A percentile compares a stretch with the other conserved stretches of the same genome.
Conservation (phyloP, 2,113 vertebrate species). For the Thamnophis sirtalis region DNA sequence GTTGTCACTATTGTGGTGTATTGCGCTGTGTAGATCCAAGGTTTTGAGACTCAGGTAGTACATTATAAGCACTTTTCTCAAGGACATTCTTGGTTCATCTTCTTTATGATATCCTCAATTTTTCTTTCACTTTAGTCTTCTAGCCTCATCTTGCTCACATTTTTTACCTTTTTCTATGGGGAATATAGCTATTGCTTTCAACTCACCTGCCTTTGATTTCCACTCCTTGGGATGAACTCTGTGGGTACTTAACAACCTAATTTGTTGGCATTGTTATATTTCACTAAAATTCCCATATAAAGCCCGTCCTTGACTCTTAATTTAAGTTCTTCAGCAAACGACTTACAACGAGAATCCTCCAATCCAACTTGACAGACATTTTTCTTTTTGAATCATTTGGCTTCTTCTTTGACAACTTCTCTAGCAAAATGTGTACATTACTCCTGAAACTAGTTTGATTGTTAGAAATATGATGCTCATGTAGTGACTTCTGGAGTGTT, state of each 20-base stretch:
- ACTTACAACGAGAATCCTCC: not conserved
- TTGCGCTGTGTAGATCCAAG: too few relatives aligned
- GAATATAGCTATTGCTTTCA: not conserved
- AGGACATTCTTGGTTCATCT: not conserved
- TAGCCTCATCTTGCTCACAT: not conserved
- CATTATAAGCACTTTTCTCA: not conserved
- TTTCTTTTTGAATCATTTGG: not conserved
- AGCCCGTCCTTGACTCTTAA: not conserved
- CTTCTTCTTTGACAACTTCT: not conserved
- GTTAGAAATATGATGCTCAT: not conserved
- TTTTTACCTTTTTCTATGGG: not conserved
- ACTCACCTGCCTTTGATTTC: not conserved
- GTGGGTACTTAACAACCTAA: not conserved
- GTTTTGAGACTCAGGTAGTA: not conserved
- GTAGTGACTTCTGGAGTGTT: not conserved
- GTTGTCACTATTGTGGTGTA: not conserved
- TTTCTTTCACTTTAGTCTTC: not conserved
- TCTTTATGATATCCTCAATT: not conserved
- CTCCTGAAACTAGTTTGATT: not conserved
- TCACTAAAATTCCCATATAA: not conserved
- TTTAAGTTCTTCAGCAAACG: not conserved
- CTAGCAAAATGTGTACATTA: not conserved
- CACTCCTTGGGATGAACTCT: not conserved
- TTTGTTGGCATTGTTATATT: not conserved
- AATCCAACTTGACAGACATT: not conserved